These are phyloP conservation scores for Crotalus tigris DNA, from an alignment of 2,113 vertebrate species.

Conservation along the genomic window DNA sequence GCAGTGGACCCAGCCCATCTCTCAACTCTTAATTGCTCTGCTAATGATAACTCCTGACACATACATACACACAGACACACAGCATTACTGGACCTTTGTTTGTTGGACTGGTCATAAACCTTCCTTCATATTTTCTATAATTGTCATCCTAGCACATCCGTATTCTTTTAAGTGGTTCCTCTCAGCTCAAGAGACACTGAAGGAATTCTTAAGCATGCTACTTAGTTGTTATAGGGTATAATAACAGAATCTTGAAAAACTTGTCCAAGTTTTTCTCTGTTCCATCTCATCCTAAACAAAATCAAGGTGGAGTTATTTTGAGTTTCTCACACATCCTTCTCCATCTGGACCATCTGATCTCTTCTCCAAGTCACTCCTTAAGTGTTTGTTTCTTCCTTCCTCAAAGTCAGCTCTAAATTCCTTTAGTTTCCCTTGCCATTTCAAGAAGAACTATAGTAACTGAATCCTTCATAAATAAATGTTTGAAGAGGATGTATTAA, in stretches of 20 bases:
- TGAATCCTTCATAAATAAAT: neutral
- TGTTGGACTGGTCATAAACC: neutral
- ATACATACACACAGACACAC: neutral
- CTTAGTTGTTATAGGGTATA: neutral
- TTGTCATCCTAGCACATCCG: neutral
- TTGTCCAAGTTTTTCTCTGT: neutral
- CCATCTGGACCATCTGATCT: neutral
- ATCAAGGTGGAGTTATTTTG: neutral
- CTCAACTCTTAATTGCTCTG: neutral
- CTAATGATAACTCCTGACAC: neutral
- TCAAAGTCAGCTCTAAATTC: neutral
- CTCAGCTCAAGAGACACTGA: neutral
- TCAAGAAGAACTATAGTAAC: neutral
- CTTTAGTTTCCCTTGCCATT: neutral
- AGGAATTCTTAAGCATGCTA: neutral
- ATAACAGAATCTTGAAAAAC: neutral
- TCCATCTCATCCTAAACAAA: neutral
- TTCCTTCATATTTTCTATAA: neutral
- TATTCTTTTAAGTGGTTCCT: neutral
- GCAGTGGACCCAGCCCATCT: neutral
- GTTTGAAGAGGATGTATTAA: neutral
- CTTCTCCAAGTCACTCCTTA: neutral
- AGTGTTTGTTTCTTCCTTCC: neutral
- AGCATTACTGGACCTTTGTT: neutral
- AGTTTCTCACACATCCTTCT: neutral